Evolutionary conservation across 2,797 vertebrate species (phyloP), one percentile per base, ranked within the genome.

Genomic region (Borostomias antarcticus): DNA sequence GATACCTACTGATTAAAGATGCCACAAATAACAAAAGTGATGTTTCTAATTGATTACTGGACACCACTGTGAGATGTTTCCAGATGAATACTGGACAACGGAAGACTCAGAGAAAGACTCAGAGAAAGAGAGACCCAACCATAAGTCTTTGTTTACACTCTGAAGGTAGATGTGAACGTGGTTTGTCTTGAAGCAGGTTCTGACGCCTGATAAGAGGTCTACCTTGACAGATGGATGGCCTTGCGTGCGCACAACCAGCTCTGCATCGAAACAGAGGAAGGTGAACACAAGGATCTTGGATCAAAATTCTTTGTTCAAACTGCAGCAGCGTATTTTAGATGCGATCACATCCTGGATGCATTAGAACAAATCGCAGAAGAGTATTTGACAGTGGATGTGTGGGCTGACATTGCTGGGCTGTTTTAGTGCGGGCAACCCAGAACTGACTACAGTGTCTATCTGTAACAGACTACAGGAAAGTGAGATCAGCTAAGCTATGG

Each of bases 121-220:
- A 43, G n/a, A 43, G 8, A 43, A 40, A 15, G 13, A 40, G 11
- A 40, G 1, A 40, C 15, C 4, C 10, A 51, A 32, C 30, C 45
- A 21, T 1, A 1, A 33, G 62, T 70, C 57, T 66, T 64, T 71
- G 82, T 84, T 84, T 78, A 82, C 80, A 54, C 48, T 19, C 5
- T 37, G 30, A 47, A 66, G 58, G 21, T 30, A 53, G 52, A 48
- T 25, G 50, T 69, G 9, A 13, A 25, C 35, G 8, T 37, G 10
- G 5, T 50, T 9, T 25, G 21, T 4, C n/a, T 25, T 25, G 10
- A 10, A 50, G 21, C 48, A 50, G 48, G 48, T n/a, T n/a, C n/a
- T n/a, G n/a, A n/a, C n/a, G n/a, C n/a, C n/a, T n/a, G 53, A 56
- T 56, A 30, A n/a, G 15, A 56, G 17, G 53, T 56, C 32, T 26